Percentiles rank a stretch among this genome's conserved stretches.
These are phyloP conservation scores for Telmatochromis brachygnathus DNA, from an alignment of 2,113 vertebrate genomes.

Conservation along the genomic window DNA sequence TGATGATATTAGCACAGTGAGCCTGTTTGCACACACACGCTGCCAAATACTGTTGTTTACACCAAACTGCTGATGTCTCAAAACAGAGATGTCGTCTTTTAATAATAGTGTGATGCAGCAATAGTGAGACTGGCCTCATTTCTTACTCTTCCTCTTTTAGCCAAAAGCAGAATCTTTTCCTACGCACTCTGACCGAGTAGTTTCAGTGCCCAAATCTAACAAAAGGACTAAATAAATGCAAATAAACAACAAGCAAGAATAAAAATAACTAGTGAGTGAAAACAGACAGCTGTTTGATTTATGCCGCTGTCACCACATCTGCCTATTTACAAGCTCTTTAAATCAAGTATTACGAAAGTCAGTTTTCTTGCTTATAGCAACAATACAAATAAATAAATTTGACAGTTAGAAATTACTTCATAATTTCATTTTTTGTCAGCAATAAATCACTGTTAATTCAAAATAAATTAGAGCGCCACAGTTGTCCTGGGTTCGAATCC, in stretches of 20 bases:
- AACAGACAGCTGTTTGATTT: neutral
- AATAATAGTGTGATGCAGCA: neutral
- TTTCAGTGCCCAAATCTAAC: neutral
- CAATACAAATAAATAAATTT: neutral
- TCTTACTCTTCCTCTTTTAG: neutral
- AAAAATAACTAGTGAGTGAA: neutral
- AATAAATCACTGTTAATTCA: neutral
- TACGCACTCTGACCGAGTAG: neutral
- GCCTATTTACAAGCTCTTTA: neutral
- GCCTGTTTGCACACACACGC: neutral
- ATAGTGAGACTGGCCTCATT: neutral
- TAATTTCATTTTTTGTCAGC: neutral
- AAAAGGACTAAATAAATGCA: neutral
- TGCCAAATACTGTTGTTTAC: neutral
- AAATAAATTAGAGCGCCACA: neutral
- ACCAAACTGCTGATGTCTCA: neutral
- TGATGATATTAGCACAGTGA: neutral
- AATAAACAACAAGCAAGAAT: neutral
- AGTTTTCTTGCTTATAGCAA: neutral
- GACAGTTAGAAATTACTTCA: neutral
- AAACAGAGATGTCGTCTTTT: neutral
- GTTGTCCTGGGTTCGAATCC: neutral
- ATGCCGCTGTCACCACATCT: neutral
- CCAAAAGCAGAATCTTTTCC: neutral
- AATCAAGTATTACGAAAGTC: neutral